Percentiles rank a stretch among this genome's conserved stretches.
phyloP scores from a whole-genome alignment of 2,888 invertebrate genomes.

The Drosophila bunnanda region DNA sequence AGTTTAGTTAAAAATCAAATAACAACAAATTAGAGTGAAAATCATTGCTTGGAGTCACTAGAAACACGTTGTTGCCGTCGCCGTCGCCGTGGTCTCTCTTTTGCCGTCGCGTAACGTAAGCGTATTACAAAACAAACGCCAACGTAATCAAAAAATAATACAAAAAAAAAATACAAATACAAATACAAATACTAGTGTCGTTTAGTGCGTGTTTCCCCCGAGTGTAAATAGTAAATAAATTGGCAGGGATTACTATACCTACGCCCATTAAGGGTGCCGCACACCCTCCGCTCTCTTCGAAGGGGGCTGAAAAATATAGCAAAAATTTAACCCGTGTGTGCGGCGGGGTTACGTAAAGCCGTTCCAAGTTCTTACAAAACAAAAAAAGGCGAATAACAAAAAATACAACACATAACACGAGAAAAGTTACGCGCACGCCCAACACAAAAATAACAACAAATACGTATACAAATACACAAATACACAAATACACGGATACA shows the following conservation, averaged over 20 bases:
- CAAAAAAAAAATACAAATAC: constrained; percentile 15
- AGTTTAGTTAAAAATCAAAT: constrained; percentile 16
- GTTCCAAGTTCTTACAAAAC: constrained; percentile 75
- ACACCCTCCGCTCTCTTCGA: constrained; percentile 4
- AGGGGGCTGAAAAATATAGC: background rate
- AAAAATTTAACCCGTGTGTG: constrained; percentile 59
- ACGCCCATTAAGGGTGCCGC: constrained; percentile 26
- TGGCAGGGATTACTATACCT: constrained; percentile 8
- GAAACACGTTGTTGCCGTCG: constrained; percentile 58
- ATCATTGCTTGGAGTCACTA: constrained; percentile 43
- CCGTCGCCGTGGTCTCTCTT: constrained; percentile 22
- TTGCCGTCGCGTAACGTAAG: constrained; percentile 72
- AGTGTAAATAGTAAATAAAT: constrained; percentile 23
- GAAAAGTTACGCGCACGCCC: constrained; percentile 66
- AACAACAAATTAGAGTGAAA: constrained; percentile 43
- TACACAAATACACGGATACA: constrained; percentile 41
- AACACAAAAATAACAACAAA: constrained; percentile 50
- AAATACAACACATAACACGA: constrained; percentile 46
- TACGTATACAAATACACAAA: constrained; percentile 32
- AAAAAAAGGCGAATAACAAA: constrained; percentile 31
- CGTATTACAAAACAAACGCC: constrained; percentile 72
- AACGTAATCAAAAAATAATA: constrained; percentile 37
- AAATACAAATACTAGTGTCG: background rate
- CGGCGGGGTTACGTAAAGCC: constrained; percentile 73
- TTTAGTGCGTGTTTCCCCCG: constrained; percentile 20